Conservation (phyloP, 2,113 vertebrate species). For the Sclerurus mexicanus region DNA sequence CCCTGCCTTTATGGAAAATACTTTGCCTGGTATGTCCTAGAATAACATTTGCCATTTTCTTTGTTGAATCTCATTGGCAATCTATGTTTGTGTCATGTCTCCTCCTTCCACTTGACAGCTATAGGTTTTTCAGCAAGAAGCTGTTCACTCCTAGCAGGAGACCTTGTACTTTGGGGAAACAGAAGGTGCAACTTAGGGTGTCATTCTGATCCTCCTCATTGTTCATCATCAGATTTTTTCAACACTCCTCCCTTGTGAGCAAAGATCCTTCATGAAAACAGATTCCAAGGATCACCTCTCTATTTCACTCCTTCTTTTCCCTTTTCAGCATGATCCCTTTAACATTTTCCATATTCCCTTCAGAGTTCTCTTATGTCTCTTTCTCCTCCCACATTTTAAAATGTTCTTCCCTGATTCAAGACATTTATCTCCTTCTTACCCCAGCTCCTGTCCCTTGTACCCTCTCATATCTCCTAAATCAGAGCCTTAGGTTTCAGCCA, state of each 20-base stretch:
- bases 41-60: not conserved
- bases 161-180: not conserved
- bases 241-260: not conserved
- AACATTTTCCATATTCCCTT: not conserved
- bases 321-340: not conserved
- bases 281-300: not conserved
- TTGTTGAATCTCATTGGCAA: not conserved
- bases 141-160: not conserved
- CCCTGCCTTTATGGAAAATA: not conserved
- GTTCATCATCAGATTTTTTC: not conserved
- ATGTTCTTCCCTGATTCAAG: not conserved
- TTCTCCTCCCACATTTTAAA: not conserved
- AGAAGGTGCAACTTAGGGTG: not conserved
- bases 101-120: not conserved
- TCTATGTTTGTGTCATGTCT: not conserved
- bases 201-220: not conserved
- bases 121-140: not conserved
- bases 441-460: not conserved
- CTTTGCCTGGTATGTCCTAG: not conserved
- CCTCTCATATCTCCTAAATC: not conserved
- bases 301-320: not conserved
- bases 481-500: not conserved
- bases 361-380: rapidly evolving
- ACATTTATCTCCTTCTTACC: not conserved
- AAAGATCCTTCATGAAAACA: not conserved